Evolutionary conservation across 2,113 vertebrate genomes (phyloP).

Genomic region (Periophthalmus modestus): DNA sequence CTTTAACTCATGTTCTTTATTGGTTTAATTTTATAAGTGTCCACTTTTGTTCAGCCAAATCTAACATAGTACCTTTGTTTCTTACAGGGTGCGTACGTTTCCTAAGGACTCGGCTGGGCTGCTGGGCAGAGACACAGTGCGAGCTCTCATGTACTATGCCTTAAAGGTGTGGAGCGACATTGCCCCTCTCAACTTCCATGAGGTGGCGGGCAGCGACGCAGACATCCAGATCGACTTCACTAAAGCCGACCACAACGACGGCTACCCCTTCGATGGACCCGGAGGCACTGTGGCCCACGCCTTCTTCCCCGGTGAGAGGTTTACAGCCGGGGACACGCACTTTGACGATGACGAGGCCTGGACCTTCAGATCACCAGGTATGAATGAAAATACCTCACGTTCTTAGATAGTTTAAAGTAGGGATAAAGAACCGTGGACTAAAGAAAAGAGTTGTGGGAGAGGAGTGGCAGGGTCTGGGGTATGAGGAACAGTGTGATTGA

Average conservation of each 20-base stretch:
- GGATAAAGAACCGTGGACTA: no score
- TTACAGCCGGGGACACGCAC: constrained; percentile 89
- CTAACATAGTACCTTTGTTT: not conserved
- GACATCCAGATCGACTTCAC: constrained; percentile 99
- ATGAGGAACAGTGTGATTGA: no score
- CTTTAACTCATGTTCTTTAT: no score
- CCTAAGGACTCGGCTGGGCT: constrained; percentile 78
- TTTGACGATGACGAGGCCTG: constrained; percentile 95
- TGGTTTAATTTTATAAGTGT: no score
- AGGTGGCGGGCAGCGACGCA: constrained; percentile 88
- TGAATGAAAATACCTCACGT: not conserved
- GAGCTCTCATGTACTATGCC: constrained; percentile 94
- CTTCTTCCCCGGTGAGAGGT: constrained; percentile 89
- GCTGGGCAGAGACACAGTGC: constrained; percentile 89
- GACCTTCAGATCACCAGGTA: constrained; percentile 95
- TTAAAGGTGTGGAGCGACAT: constrained; percentile 98
- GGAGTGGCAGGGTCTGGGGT: no score
- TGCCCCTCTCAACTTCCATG: constrained; percentile 92
- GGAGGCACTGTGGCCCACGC: constrained; percentile 94
- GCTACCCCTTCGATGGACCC: constrained; percentile 93
- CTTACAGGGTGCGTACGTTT: constrained; percentile 83
- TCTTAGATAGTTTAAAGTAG: not conserved
- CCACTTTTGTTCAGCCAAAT: no score
- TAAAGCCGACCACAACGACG: constrained; percentile 88
- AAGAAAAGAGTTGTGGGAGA: no score